Percentiles rank a stretch among this genome's conserved stretches.
Evolutionary conservation across 2,888 invertebrate species (phyloP).

Genomic region (Julus scanicus): DNA sequence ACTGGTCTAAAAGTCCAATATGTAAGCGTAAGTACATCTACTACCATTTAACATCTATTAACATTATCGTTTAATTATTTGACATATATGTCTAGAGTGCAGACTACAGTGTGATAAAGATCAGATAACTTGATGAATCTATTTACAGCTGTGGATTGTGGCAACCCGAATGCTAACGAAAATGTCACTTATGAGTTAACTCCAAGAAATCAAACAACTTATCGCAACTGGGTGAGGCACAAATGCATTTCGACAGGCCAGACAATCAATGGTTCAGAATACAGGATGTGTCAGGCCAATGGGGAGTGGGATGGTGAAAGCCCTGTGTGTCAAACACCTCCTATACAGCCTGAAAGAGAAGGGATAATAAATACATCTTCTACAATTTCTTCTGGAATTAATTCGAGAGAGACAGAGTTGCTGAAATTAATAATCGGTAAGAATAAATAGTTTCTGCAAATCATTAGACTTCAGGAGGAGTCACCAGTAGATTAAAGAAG

Average conservation of each 20-base stretch:
- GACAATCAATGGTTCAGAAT: not conserved
- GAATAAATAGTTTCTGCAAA: not conserved
- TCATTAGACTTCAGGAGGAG: not conserved
- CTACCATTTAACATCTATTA: not conserved
- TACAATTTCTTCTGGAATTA: not conserved
- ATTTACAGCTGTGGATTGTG: not conserved
- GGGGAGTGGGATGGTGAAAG: not conserved
- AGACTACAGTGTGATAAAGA: too few relatives aligned
- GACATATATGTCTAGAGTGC: too few relatives aligned
- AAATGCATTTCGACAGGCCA: not conserved
- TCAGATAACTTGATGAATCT: not conserved
- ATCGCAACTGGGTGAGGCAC: not conserved
- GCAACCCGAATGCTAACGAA: not conserved
- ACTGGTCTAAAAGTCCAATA: not conserved
- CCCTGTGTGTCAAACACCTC: not conserved
- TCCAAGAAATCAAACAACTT: not conserved
- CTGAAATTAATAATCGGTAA: constrained; percentile 1
- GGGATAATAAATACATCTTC: not conserved
- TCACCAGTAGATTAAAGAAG: too few relatives aligned
- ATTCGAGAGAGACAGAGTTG: not conserved
- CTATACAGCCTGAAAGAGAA: not conserved
- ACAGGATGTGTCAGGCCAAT: not conserved
- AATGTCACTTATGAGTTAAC: not conserved
- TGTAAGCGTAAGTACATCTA: not conserved
- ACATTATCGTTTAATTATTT: too few relatives aligned